Base-by-base conservation (phyloP, 2,888 invertebrate species). In the Macrosoma leucophasiata region DNA sequence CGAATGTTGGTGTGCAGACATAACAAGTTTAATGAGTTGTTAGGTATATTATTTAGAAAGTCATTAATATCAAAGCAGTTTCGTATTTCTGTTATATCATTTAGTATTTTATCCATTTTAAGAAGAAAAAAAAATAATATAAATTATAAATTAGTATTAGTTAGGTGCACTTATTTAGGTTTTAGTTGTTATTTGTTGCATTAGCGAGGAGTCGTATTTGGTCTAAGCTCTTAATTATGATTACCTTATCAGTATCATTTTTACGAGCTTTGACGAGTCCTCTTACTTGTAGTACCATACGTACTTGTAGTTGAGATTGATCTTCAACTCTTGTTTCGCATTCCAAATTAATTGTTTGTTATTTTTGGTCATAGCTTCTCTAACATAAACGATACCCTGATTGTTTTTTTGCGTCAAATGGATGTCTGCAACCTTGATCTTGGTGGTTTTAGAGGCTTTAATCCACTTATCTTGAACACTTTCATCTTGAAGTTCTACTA, bases 211-310 rank as follows among this genome's bases (percentile, higher is more conserved):
- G 4, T 4, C 7, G 10, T 21, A 38, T 3, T 13, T 38, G 29
- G 6, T 26, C 22, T 18, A 33, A 2, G 17, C 19, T 26, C 17
- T 21, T 39, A 28, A 35, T 4, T 4, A 26, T 34, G 8, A 26
- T 23, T 6, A 23, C 13, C 18, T 34, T 26, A 9, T 14, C n/a
- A 8, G 19, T 23, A 8, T 28, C 30, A 10, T 31, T 28, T 22
- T 35, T 32, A 11, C 34, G 31, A 10, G 28, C 39, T 24, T 27
- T 23, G 4, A 39, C 33, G 8, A 22, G 3, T 21, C 35, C 39
- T n/a, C n/a, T n/a, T n/a, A n/a, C 13, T 31, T 39, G 20, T 39
- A 35, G 9, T 29, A 34, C 39, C 39, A 39, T 17, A 39, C 33
- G 13, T 33, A 38, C 18, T 33, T 35, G 9, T 28, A 39, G 6